phyloP scores from a whole-genome alignment of 1,140 invertebrate genomes.

The Pachyrhynchus sulphureomaculatus region DNA sequence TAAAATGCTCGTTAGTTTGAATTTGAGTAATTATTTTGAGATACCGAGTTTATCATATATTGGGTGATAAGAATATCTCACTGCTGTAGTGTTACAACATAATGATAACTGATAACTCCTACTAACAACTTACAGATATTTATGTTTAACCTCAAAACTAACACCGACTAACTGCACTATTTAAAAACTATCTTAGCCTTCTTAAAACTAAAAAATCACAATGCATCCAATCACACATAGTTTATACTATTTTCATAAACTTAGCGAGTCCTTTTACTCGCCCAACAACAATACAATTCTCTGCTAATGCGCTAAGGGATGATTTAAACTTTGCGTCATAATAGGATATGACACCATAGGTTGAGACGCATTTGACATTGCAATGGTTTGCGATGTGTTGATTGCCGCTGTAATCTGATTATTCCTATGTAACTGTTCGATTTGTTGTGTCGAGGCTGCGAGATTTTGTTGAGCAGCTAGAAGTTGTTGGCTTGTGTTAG shows the following conservation, averaged over 20 bases:
- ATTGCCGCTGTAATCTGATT: slow-evolving; percentile 48
- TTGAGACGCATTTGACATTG: slow-evolving; percentile 59
- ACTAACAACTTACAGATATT: too few relatives aligned
- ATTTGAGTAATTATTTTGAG: too few relatives aligned
- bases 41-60: too few relatives aligned
- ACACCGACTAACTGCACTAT: too few relatives aligned
- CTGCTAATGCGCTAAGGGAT: slow-evolving; percentile 39
- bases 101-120: too few relatives aligned
- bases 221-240: too few relatives aligned
- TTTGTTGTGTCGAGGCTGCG: slow-evolving; percentile 45
- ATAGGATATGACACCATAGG: slow-evolving; percentile 73
- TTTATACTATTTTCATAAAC: background rate
- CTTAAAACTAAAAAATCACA: too few relatives aligned
- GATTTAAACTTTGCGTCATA: slow-evolving; percentile 60
- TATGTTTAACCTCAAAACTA: too few relatives aligned
- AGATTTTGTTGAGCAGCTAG: slow-evolving; percentile 47
- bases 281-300: slow-evolving; percentile 9
- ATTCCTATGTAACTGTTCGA: slow-evolving; percentile 46
- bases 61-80: too few relatives aligned
- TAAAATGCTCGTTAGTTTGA: too few relatives aligned
- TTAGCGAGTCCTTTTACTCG: background rate
- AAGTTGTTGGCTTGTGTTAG: slow-evolving; percentile 35
- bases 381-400: slow-evolving; percentile 54
- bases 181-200: too few relatives aligned
- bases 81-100: too few relatives aligned